Percentiles rank a stretch among this genome's conserved stretches.
Evolutionary conservation across 2,888 invertebrate genomes (phyloP).

Genomic region (Drosophila monieri): DNA sequence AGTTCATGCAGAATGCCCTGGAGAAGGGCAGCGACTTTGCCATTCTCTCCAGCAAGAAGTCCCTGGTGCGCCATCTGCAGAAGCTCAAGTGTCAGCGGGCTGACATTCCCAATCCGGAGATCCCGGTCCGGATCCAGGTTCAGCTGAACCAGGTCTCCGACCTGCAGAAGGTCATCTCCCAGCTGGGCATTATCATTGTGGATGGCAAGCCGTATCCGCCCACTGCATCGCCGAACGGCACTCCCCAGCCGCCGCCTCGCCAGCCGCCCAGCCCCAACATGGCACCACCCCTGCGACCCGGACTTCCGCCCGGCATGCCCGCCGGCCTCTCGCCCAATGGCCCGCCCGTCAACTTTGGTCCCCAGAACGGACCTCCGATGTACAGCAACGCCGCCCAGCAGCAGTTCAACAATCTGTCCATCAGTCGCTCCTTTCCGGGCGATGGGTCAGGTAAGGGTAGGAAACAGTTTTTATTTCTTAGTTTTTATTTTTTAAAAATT

Average conservation of each 20-base stretch:
- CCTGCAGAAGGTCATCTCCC: slow-evolving; percentile 90
- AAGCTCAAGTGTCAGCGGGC: slow-evolving; percentile 92
- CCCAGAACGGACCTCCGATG: slow-evolving; percentile 83
- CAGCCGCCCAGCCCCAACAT: slow-evolving; percentile 83
- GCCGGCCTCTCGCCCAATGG: slow-evolving; percentile 82
- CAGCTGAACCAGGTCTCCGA: slow-evolving; percentile 92
- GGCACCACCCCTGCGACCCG: slow-evolving; percentile 83
- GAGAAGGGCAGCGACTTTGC: slow-evolving; percentile 93
- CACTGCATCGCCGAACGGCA: slow-evolving; percentile 80
- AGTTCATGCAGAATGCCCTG: slow-evolving; percentile 91
- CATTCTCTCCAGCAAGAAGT: slow-evolving; percentile 92
- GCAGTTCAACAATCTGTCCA: slow-evolving; percentile 82
- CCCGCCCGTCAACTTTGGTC: slow-evolving; percentile 77
- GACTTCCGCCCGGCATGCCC: slow-evolving; percentile 82
- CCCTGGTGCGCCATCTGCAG: slow-evolving; percentile 89
- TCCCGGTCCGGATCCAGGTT: slow-evolving; percentile 92
- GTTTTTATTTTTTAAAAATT: not conserved
- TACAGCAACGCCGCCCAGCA: slow-evolving; percentile 82
- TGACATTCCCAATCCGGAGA: slow-evolving; percentile 95
- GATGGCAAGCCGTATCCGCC: slow-evolving; percentile 91
- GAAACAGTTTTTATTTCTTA: slow-evolving; percentile 12
- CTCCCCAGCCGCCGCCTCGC: slow-evolving; percentile 80
- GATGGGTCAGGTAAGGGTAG: slow-evolving; percentile 82
- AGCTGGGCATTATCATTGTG: slow-evolving; percentile 92
- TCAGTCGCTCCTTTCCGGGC: slow-evolving; percentile 81